These are phyloP conservation scores for Sericinus montela DNA, from an alignment of 2,888 invertebrate genomes.

Conservation along the genomic window DNA sequence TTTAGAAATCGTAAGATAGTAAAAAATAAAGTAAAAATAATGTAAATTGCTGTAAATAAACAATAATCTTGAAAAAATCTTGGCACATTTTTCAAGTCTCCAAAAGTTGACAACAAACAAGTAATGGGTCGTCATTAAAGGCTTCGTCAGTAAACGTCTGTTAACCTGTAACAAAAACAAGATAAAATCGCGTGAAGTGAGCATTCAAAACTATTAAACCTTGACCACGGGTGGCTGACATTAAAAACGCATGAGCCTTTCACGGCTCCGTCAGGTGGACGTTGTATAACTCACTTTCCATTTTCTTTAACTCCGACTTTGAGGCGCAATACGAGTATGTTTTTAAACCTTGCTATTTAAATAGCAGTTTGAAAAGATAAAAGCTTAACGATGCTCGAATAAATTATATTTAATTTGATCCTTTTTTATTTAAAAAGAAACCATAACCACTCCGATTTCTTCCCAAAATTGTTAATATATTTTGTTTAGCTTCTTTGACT, in stretches of 20 bases:
- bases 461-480: too few species aligned
- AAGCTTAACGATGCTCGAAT: too few species aligned
- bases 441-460: too few species aligned
- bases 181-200: constrained; percentile 55
- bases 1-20: too few species aligned
- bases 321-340: neutral
- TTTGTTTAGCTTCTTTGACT: too few species aligned
- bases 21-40: neutral
- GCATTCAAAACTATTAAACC: constrained; percentile 61
- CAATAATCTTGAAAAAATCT: neutral
- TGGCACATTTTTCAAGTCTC: neutral
- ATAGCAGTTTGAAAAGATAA: neutral
- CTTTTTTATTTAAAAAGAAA: too few species aligned
- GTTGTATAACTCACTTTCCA: constrained; percentile 77
- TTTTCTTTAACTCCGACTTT: constrained; percentile 47
- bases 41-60: neutral
- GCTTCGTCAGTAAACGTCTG: constrained; percentile 38
- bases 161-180: constrained; percentile 32
- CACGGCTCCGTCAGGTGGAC: constrained; percentile 68
- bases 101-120: neutral
- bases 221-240: constrained; percentile 75
- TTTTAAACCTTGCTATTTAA: neutral
- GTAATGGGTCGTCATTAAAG: neutral
- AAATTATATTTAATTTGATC: too few species aligned
- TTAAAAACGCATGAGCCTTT: constrained; percentile 67